Conservation (phyloP, 1,140 invertebrate species). For the Myzus persicae region DNA sequence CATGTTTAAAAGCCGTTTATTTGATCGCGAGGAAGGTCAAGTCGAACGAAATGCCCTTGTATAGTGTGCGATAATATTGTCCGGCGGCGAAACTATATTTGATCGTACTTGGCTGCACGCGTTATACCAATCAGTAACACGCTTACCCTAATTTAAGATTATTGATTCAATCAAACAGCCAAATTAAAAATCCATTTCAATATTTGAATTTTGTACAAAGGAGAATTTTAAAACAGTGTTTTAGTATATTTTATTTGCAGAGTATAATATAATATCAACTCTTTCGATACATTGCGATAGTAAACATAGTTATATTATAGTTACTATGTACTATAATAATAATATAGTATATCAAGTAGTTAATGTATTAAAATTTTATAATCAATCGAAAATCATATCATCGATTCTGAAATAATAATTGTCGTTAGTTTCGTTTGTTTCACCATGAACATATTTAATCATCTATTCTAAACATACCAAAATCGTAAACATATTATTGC, state of each 20-base stretch:
- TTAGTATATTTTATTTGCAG: too few species aligned
- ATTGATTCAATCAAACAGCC: neutral
- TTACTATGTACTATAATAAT: too few species aligned
- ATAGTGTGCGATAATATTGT: neutral
- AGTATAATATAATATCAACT: too few species aligned
- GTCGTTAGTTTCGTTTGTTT: neutral
- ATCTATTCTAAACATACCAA: too few species aligned
- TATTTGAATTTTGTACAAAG: neutral
- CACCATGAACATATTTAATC: neutral
- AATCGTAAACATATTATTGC: neutral
- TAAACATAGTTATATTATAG: too few species aligned
- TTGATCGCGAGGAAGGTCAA: neutral
- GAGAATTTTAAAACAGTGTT: too few species aligned
- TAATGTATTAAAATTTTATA: neutral
- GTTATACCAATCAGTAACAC: conserved; percentile 34
- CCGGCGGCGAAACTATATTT: neutral
- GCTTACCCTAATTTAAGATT: conserved; percentile 36
- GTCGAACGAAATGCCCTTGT: conserved; percentile 27
- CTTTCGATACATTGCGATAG: too few species aligned
- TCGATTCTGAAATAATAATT: neutral
- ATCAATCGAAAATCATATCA: neutral
- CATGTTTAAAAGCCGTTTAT: conserved; percentile 1
- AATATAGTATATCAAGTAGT: too few species aligned
- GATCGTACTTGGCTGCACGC: conserved; percentile 18
- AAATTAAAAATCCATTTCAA: neutral